Base-by-base conservation (phyloP, 2,888 invertebrate species). In the Agonopterix alstromeriana region DNA sequence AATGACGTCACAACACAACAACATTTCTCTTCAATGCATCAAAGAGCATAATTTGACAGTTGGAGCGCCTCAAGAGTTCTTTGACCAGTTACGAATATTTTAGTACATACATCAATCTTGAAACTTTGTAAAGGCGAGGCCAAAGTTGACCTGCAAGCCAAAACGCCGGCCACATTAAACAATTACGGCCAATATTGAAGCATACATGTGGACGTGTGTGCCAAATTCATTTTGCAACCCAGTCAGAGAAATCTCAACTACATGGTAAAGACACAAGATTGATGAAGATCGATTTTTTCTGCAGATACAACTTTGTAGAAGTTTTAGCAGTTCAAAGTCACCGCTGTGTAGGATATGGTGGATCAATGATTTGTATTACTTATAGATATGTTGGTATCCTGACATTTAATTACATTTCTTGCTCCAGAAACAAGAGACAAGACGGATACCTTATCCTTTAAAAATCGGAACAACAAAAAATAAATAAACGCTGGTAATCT, bases 81-180 rank as follows among this genome's bases (percentile, higher is more conserved):
- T 43, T 43, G 43, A 43, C 43, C 42, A 14, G 8, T 43, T 10
- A 27, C 27, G 8, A 17, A 27, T 27, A 4, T 35, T n/a, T n/a
- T 43, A 10, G 4, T 10, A 27, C 27, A 27, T 27, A 27, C 43
- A 43, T 43, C 35, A 43, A 43, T 42, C 11, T 11, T 43, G 27
- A 27, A 27, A 27, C 27, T 27, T 43, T 35, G 4, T 27, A 48
- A 48, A 49, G 52, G 59, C 56, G 49, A 52, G 51, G 46, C 49
- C 49, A 35, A 53, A 46, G 50, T 17, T 48, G 49, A 48, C 50
- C 53, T 50, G 47, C 10, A 38, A 9, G 38, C 43, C 40, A 46
- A 46, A 49, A 46, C 10, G 49, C 2, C 49, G 42, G 42, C 46
- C 35, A 46, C 46, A 49, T 40, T 49, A 43, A 43, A 35, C 49